Percentiles rank a stretch among this genome's conserved stretches.
These are phyloP conservation scores for Drosophila hydei DNA, from an alignment of 1,140 invertebrate species.

Conservation along the genomic window DNA sequence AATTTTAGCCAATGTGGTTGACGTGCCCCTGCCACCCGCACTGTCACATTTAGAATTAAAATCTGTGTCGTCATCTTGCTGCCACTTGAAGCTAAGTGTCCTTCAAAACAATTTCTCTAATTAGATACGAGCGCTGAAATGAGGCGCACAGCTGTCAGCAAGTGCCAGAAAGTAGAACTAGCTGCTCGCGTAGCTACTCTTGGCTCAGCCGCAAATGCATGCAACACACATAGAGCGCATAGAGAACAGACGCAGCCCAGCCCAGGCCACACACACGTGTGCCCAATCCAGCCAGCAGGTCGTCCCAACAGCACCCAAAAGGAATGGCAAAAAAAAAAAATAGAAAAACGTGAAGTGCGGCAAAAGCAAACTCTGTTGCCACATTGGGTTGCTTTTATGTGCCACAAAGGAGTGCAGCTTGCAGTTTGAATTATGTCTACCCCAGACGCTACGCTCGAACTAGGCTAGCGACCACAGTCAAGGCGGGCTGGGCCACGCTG, in stretches of 20 bases:
- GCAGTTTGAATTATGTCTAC: constrained; percentile 64
- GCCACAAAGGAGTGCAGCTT: too few species aligned
- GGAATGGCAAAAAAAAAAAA: too few species aligned
- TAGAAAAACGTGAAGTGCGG: too few species aligned
- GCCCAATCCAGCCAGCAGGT: too few species aligned
- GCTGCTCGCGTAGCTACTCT: not conserved
- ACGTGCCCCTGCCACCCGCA: not conserved
- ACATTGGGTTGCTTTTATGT: constrained; percentile 41
- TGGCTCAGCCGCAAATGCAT: constrained; percentile 1
- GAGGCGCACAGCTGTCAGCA: constrained; percentile 23
- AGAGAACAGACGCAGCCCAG: too few species aligned
- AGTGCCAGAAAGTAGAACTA: constrained; percentile 10
- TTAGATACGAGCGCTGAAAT: constrained; percentile 65
- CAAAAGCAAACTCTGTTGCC: constrained; percentile 31
- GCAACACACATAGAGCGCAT: too few species aligned
- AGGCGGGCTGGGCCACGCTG: constrained; percentile 26
- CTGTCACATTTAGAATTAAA: constrained; percentile 13
- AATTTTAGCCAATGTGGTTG: constrained; percentile 54
- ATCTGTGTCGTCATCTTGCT: constrained; percentile 66
- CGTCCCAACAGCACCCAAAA: constrained; percentile 9
- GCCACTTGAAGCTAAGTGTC: constrained; percentile 69
- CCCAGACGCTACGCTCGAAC: too few species aligned
- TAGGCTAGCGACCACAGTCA: constrained; percentile 57
- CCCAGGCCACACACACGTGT: not conserved
- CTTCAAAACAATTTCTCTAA: constrained; percentile 82